A percentile compares a stretch with the other conserved stretches of the same genome.
Evolutionary conservation across 2,888 invertebrate species (phyloP).

Genomic region (Rotaria magnacalcarata): DNA sequence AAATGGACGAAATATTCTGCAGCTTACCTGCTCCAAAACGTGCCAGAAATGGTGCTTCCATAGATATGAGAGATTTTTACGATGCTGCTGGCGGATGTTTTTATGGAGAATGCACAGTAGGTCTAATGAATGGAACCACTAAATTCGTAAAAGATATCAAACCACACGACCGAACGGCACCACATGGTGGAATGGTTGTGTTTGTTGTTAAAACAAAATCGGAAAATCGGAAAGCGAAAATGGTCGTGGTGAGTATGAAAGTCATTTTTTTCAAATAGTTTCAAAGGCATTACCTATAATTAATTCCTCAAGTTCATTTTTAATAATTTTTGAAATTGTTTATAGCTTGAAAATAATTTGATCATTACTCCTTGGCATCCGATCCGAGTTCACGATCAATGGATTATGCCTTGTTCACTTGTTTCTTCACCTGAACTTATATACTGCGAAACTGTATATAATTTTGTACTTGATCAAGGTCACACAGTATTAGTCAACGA

Average conservation of each 20-base stretch:
- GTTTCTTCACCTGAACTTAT: background rate
- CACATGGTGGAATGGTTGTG: background rate
- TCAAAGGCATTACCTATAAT: too few species aligned
- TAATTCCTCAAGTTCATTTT: too few species aligned
- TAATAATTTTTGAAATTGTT: too few species aligned
- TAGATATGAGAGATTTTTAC: background rate
- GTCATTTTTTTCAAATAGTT: background rate
- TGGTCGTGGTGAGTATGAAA: background rate
- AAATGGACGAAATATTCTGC: background rate
- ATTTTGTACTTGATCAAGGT: conserved; percentile 35
- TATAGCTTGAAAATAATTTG: background rate
- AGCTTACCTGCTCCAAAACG: background rate
- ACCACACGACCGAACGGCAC: background rate
- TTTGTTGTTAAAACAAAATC: background rate
- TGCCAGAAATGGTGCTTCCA: background rate
- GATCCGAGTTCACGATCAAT: background rate
- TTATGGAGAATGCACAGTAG: background rate
- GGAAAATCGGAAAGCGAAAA: background rate
- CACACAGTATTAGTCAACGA: conserved; percentile 37
- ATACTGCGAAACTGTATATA: background rate
- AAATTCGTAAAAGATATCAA: background rate
- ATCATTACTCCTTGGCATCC: conserved; percentile 45
- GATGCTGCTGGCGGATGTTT: conserved; percentile 3
- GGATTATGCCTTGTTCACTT: conserved; percentile 39
- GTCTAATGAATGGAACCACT: background rate